Evolutionary conservation across 2,113 vertebrate genomes (phyloP).

Genomic region (Budorcas taxicolor): DNA sequence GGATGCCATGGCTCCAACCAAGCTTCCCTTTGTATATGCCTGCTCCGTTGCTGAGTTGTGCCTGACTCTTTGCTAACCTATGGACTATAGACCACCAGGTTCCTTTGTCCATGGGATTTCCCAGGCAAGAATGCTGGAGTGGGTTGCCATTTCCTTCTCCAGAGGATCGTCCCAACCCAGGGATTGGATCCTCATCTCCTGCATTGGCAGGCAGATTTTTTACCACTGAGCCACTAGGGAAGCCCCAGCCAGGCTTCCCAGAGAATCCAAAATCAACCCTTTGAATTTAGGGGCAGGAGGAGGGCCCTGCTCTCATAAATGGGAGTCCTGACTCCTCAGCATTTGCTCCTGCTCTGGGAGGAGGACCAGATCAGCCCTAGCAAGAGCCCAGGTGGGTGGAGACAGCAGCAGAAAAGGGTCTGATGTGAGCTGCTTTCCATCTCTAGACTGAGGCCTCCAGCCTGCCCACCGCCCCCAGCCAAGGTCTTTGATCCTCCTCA

Average conservation of each 20-base stretch:
- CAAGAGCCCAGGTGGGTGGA: not conserved
- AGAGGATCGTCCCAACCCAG: not conserved
- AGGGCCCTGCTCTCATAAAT: not conserved
- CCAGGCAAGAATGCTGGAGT: not conserved
- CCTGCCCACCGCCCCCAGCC: slow-evolving; percentile 36
- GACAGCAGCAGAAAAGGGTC: slow-evolving; percentile 27
- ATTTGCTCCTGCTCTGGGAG: not conserved
- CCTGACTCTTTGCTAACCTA: not conserved
- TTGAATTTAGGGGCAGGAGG: not conserved
- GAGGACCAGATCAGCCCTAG: not conserved
- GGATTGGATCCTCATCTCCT: not conserved
- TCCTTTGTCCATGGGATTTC: not conserved
- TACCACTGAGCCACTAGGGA: not conserved
- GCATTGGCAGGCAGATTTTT: not conserved
- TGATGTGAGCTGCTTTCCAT: slow-evolving; percentile 57
- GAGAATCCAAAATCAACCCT: not conserved
- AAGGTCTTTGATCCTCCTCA: slow-evolving; percentile 75
- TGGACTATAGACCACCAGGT: not conserved
- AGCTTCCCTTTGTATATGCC: not conserved
- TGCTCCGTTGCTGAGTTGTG: not conserved
- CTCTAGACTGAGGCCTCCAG: slow-evolving; percentile 40
- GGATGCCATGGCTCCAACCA: not conserved
- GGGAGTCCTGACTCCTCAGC: not conserved
- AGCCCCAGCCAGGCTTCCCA: not conserved
- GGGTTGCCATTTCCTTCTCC: not conserved